Conservation (phyloP, 2,113 vertebrate species). For the Manacus vitellinus region DNA sequence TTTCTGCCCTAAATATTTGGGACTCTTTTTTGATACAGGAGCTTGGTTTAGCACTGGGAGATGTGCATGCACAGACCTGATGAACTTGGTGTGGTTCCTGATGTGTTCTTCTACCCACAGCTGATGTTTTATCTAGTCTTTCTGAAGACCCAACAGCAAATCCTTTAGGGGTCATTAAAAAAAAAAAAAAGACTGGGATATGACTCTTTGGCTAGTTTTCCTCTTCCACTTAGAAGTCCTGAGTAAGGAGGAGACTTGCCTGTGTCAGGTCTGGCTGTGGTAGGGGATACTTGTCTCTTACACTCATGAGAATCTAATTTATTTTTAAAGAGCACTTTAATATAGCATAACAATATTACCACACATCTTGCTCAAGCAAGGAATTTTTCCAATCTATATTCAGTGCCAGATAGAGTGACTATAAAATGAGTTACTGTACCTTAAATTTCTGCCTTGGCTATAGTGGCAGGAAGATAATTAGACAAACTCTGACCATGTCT, state of each 20-base stretch:
- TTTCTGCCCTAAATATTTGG: not conserved
- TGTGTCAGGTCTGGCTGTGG: not conserved
- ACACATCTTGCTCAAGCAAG: conserved; percentile 64
- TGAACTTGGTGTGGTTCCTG: not conserved
- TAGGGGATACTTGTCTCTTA: not conserved
- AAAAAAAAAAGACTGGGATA: not conserved
- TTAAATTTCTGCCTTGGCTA: conserved; percentile 50
- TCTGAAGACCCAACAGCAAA: not conserved
- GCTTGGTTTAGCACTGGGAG: not conserved
- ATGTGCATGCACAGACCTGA: not conserved
- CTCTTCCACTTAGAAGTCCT: not conserved
- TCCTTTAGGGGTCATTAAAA: not conserved
- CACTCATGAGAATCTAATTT: conserved; percentile 39
- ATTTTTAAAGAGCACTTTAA: conserved; percentile 64
- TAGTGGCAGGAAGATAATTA: conserved; percentile 67
- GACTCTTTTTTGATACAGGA: not conserved
- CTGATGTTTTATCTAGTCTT: not conserved
- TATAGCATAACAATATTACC: conserved; percentile 53
- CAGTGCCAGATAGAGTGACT: conserved; percentile 41
- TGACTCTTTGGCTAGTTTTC: not conserved
- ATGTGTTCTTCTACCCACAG: not conserved
- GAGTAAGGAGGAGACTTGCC: not conserved
- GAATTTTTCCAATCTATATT: conserved; percentile 70
- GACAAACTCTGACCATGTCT: conserved; percentile 39
- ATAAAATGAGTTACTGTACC: conserved; percentile 66